Evolutionary conservation across 2,113 vertebrate genomes (phyloP).

Genomic region (Limanda limanda): DNA sequence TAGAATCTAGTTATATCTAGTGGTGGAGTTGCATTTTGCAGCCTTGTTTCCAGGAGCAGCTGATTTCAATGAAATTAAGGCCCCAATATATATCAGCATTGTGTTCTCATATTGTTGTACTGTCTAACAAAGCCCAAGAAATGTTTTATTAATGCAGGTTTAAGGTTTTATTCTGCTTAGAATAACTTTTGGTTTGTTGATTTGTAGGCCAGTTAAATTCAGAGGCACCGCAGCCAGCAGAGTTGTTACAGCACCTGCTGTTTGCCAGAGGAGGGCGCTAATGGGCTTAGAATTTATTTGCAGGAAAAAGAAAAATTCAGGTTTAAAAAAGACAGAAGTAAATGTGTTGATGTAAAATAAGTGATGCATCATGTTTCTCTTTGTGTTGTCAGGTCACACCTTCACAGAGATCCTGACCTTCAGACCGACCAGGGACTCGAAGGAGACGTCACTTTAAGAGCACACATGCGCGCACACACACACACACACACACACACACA

Average conservation of each 20-base stretch:
- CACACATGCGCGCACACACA: neutral
- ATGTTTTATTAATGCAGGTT: neutral
- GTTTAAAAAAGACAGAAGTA: neutral
- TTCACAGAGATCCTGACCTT: constrained; percentile 84
- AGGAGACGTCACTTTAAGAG: constrained; percentile 79
- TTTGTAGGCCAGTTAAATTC: neutral
- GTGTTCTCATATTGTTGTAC: neutral
- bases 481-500: constrained; percentile 2
- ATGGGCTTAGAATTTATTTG: neutral
- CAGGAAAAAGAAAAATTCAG: neutral
- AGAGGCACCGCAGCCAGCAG: neutral
- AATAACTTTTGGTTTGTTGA: too few relatives aligned
- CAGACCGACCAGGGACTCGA: constrained; percentile 72
- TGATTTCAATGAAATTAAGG: neutral
- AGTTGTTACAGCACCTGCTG: neutral
- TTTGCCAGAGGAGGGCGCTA: constrained; percentile 27
- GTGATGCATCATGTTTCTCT: neutral
- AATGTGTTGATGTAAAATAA: neutral
- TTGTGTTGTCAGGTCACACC: constrained; percentile 77
- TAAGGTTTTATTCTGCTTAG: neutral
- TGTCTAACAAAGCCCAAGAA: neutral
- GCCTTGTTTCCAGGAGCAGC: too few relatives aligned
- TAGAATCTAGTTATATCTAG: too few relatives aligned
- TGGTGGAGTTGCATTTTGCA: too few relatives aligned
- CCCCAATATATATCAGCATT: neutral